phyloP scores from a whole-genome alignment of 2,888 invertebrate species.

The Chloromyia formosa region DNA sequence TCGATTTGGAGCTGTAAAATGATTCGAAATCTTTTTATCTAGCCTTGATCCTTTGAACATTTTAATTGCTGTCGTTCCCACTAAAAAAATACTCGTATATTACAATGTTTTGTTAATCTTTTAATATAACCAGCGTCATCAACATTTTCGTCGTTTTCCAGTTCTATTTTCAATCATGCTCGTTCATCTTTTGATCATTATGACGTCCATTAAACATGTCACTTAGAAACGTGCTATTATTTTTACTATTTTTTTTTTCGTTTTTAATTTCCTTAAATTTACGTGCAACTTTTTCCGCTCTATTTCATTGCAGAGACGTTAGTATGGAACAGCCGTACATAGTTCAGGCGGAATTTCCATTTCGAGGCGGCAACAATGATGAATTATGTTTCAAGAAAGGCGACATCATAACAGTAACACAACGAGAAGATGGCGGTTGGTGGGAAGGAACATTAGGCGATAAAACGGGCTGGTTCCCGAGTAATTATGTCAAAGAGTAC shows the following conservation, averaged over 20 bases:
- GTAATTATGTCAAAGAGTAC: constrained; percentile 94
- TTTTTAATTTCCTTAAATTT: not conserved
- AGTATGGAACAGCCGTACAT: constrained; percentile 63
- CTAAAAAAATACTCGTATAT: too few relatives aligned
- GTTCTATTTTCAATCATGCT: not conserved
- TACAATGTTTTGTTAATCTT: too few relatives aligned
- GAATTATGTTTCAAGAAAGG: constrained; percentile 96
- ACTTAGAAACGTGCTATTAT: not conserved
- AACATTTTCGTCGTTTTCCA: not conserved
- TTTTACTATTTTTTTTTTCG: not conserved
- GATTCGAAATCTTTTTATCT: too few relatives aligned
- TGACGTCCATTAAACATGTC: not conserved
- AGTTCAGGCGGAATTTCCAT: constrained; percentile 92
- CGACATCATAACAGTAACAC: constrained; percentile 95
- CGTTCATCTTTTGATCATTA: constrained; percentile 13
- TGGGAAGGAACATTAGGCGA: constrained; percentile 98
- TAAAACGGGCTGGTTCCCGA: constrained; percentile 98
- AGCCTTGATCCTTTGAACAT: too few relatives aligned
- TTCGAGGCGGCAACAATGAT: constrained; percentile 96
- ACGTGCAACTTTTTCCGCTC: not conserved
- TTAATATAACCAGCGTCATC: too few relatives aligned
- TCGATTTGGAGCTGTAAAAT: too few relatives aligned
- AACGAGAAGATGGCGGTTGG: constrained; percentile 97
- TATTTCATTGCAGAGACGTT: constrained; percentile 51
- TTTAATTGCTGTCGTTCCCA: too few relatives aligned